A percentile compares a stretch with the other conserved stretches of the same genome.
These are phyloP conservation scores for Gymnarchus niloticus DNA, from an alignment of 2,113 vertebrate species.

Conservation along the genomic window DNA sequence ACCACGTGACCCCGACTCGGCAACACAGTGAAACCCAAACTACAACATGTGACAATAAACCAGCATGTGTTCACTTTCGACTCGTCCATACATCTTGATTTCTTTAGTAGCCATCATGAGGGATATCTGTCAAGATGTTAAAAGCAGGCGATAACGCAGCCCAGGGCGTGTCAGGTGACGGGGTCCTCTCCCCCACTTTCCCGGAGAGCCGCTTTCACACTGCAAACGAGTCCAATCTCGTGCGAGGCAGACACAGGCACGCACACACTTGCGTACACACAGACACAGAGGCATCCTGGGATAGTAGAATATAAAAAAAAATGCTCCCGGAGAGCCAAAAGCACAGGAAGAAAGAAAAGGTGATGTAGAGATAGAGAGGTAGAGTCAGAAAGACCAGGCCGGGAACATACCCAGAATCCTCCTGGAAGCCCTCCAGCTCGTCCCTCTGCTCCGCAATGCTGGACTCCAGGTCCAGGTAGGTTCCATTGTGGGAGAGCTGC, in stretches of 20 bases:
- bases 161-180: not conserved
- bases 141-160: not conserved
- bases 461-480: conserved; percentile 93
- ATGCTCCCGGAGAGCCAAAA: not conserved
- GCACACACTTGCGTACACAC: not conserved
- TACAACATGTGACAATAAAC: too few relatives aligned
- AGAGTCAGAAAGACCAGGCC: not conserved
- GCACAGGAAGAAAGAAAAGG: not conserved
- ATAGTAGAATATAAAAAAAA: too few relatives aligned
- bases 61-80: not conserved
- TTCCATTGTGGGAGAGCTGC: conserved; percentile 89
- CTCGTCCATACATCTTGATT: not conserved
- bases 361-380: not conserved
- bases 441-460: conserved; percentile 87
- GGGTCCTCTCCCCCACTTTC: not conserved
- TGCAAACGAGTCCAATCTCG: not conserved
- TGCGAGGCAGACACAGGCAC: not conserved
- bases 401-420: conserved; percentile 83
- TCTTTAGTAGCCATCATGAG: not conserved
- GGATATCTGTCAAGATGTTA: not conserved
- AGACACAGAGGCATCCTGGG: not conserved
- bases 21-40: not conserved
- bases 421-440: conserved; percentile 91
- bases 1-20: not conserved
- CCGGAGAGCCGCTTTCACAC: not conserved